Base-by-base conservation (phyloP, 2,888 invertebrate genomes). In the Meiosimyza platycephala region DNA sequence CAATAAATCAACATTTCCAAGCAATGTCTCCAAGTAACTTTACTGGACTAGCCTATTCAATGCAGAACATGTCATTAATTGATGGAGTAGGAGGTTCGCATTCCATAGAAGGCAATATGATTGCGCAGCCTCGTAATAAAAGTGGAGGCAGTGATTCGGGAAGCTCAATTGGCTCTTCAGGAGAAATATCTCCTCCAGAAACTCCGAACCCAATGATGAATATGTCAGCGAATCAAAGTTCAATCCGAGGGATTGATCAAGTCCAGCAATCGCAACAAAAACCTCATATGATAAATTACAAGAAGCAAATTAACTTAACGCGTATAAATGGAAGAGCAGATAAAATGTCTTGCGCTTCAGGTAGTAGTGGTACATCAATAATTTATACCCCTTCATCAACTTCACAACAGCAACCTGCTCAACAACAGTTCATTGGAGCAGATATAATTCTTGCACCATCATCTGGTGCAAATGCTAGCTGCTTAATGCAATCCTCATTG, bases 151-250 rank as follows among this genome's bases (percentile, higher is more conserved):
- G 87, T 75, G 87, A 87, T 77, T 85, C 87, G 3, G 86, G 86
- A 47, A 87, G 87, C 75, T 86, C 87, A n/a, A 83, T 86, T 77
- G 86, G 86, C 33, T 87, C 87, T n/a, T 83, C 84, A 15, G 86
- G 85, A 28, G 87, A 88, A 65, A 81, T 83, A 74, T 84, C 87
- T 66, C 87, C 87, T 60, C 86, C 88, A 52, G 87, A 87, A 75
- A 87, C 87, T 71, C 87, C 87, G 50, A 85, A 83, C 50, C 79
- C 84, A 72, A 77, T 83, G 73, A 77, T 78, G 62, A 80, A 78
- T 75, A 79, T 75, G 51, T 77, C 72, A 15, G 62, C 82, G 57
- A 79, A 76, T 70, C 70, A 79, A 33, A 74, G 78, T 2, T 76
- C 78, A 55, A 64, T 78, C 47, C 75, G 78, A 54, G 72, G 72